Evolutionary conservation across 2,113 vertebrate species (phyloP), one percentile per base, ranked within the genome.

Genomic region (Rhinopomastus cyanomelas): DNA sequence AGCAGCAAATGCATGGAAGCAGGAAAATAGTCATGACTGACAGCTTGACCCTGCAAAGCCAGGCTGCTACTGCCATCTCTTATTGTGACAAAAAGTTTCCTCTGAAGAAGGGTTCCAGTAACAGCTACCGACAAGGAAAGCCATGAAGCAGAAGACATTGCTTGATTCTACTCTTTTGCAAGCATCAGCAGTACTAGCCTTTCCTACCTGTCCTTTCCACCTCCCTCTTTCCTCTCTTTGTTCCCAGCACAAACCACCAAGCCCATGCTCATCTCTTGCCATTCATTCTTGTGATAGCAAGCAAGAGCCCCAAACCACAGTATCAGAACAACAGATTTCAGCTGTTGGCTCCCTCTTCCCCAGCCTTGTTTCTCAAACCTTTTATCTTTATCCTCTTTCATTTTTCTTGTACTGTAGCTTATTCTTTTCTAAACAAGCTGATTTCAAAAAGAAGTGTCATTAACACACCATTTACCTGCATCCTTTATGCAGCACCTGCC

Each of bases 201-300:
- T 39, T 42, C 64, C 21, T 8, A 39, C 9, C 26, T 17, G 6
- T 12, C 32, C 12, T 37, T 69, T 44, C 55, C 9, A 46, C 5
- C 8, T 52, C 39, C 5, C 8, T 52, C 39, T 26, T 39, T 57
- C 13, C 21, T 34, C 22, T 59, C 37, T 27, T 73, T 6, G 5
- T 1, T 6, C 39, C 21, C 7, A 8, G 30, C 18, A 29, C 46
- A 69, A 68, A 32, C 1, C 21, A 61, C 27, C 0, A 2, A 37
- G 29, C 26, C 21, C 53, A 60, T 15, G 17, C 22, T 22, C 15
- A 42, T 3, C 26, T 62, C 48, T 26, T 15, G 11, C 12, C 16
- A 56, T 81, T 26, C 12, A 72, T 11, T 16, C 30, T 18, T 25
- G 5, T 16, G 6, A 74, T 1, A 61, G 7, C 8, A 73, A 60